Conservation (phyloP, 2,888 invertebrate genomes). For the Malthinus flaveolus region DNA sequence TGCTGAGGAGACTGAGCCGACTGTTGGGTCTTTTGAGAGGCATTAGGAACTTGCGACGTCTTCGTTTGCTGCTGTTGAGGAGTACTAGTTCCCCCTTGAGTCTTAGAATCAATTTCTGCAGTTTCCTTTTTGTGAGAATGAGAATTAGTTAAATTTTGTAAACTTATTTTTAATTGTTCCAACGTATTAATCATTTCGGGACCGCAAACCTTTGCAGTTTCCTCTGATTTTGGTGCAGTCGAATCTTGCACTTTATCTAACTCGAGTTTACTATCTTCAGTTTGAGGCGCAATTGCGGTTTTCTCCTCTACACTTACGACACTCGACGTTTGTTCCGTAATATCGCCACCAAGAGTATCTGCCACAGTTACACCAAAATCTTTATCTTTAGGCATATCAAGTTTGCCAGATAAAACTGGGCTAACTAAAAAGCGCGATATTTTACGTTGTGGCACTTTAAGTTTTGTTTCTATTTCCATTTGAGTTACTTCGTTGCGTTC, state of each 20-base stretch:
- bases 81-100: slow-evolving; percentile 11
- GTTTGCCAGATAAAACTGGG: slow-evolving; percentile 68
- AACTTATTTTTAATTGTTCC: slow-evolving; percentile 61
- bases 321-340: not conserved
- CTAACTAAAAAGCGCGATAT: slow-evolving; percentile 83
- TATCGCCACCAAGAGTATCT: slow-evolving; percentile 6
- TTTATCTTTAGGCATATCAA: slow-evolving; percentile 52
- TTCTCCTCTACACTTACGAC: not conserved
- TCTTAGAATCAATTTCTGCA: slow-evolving; percentile 23
- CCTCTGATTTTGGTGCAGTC: slow-evolving; percentile 35
- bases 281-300: not conserved
- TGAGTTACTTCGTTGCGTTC: slow-evolving; percentile 26
- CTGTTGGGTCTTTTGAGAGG: slow-evolving; percentile 25
- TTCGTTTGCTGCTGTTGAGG: slow-evolving; percentile 17
- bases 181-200: slow-evolving; percentile 59
- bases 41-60: slow-evolving; percentile 20
- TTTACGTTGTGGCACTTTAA: slow-evolving; percentile 64
- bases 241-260: slow-evolving; percentile 22
- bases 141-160: slow-evolving; percentile 61
- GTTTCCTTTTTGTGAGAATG: slow-evolving; percentile 51
- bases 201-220: slow-evolving; percentile 44
- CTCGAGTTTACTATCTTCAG: slow-evolving; percentile 33
- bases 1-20: slow-evolving; percentile 12
- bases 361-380: slow-evolving; percentile 39
- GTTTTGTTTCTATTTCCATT: slow-evolving; percentile 20